Evolutionary conservation across 1,140 invertebrate genomes (phyloP).

Genomic region (Drosophila tsacasi): DNA sequence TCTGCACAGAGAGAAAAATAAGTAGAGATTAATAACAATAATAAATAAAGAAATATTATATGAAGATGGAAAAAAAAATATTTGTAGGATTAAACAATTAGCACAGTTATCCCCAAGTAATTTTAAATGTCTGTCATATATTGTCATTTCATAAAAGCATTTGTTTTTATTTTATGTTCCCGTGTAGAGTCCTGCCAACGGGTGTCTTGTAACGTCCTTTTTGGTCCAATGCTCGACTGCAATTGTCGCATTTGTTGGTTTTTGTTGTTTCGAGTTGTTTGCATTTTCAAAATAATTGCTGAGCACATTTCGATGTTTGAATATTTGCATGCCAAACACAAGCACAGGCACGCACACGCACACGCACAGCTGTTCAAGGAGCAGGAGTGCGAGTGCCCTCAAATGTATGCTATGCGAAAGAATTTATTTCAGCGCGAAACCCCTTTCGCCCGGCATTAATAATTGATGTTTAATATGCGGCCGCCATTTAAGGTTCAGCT

Average conservation of each 20-base stretch:
- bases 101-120: rapidly evolving
- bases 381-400: constrained; percentile 10
- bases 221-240: constrained; percentile 45
- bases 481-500: constrained; percentile 63
- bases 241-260: constrained; percentile 33
- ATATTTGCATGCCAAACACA: constrained; percentile 32
- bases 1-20: constrained; percentile 5
- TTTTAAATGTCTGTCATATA: not conserved
- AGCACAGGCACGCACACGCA: not conserved
- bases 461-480: constrained; percentile 76
- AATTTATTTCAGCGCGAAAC: constrained; percentile 48
- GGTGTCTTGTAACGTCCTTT: constrained; percentile 46
- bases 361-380: not conserved
- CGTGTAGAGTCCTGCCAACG: constrained; percentile 11
- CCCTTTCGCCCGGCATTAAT: constrained; percentile 62
- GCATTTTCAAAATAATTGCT: constrained; percentile 67
- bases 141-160: not conserved
- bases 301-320: constrained; percentile 61
- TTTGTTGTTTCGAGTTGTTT: constrained; percentile 39
- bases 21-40: not conserved
- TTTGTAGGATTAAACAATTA: too few species aligned
- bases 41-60: too few species aligned
- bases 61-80: too few species aligned
- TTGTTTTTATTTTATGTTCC: not conserved
- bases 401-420: constrained; percentile 67